Evolutionary conservation across 2,888 invertebrate species (phyloP), one percentile per base, ranked within the genome.

Genomic region (Gastracanthus pulcherrimus): DNA sequence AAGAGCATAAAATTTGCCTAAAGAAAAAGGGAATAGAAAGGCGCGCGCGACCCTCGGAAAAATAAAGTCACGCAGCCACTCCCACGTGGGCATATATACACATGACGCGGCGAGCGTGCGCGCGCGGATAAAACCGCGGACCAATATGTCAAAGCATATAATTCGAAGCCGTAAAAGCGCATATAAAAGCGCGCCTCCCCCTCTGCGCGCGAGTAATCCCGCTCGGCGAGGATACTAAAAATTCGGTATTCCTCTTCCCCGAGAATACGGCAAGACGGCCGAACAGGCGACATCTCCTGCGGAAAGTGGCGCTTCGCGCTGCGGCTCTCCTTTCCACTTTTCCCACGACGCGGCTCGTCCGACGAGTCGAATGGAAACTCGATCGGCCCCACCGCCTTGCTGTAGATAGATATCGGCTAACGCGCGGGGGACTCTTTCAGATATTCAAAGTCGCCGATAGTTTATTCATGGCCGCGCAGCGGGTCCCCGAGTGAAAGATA

Each of bases 391-490:
- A n/a, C n/a, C n/a, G n/a, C n/a, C n/a, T n/a, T n/a, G n/a, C n/a
- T n/a, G n/a, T n/a, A n/a, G 55, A 55, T 55, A 55, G 51, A 55
- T 55, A 55, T 55, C 55, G 55, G 55, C 55, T 55, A 55, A 62
- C 34, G 34, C 66, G 36, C 38, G 66, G 23, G 55, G 55, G 7
- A n/a, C n/a, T 16, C 70, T 58, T 87, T 90, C 88, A 87, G 90
- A 91, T 91, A 91, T 91, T 91, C 91, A 91, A 91, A 91, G 90
- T 91, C 89, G 89, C 86, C 85, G 89, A 91, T 91, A 91, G 91
- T 91, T 91, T 91, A 91, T 91, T 91, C 91, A 91, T 91, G 90
- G 90, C 88, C 89, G 89, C 90, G 89, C 86, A 87, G 89, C 86
- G 89, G 11, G 16, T 7, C 23, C 19, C 0, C 5, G 34, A 16